Evolutionary conservation across 2,113 vertebrate species (phyloP), one percentile per base, ranked within the genome.

Genomic region (Scytalopus superciliaris): DNA sequence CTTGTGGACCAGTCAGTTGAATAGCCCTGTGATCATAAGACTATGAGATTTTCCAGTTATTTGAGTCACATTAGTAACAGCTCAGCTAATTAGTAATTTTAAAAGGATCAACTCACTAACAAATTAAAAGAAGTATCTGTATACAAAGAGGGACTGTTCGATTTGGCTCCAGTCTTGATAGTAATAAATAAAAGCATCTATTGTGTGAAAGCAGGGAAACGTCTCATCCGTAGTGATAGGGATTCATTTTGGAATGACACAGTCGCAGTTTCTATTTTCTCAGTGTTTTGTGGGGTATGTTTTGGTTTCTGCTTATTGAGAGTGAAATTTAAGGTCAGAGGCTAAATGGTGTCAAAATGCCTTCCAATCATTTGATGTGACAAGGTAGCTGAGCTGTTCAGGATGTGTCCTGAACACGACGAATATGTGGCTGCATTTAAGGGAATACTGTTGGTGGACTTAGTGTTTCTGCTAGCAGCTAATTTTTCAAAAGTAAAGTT

Each of bases 151-250:
- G 60, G 66, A 80, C 90, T 97, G 94, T 96, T 95, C 72, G 0
- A 39, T 92, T 89, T 94, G 90, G 94, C 75, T 95, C 74, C 84
- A 59, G 40, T 85, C 87, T 95, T 94, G 90, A 83, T 52, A 92
- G 77, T 53, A 94, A 91, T 86, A 97, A 96, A 96, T 92, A 97
- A 96, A 96, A 92, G 95, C 91, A 91, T 73, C 88, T 87, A 95
- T 96, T 97, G 95, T 95, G 90, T 78, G 68, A 67, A 93, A 92
- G 93, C 37, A 0, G 89, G 86, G 85, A 94, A 92, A 94, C 31
- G 42, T 91, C 92, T 94, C 95, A 86, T 94, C 87, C 63, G 86
- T 76, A 64, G 90, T 19, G n/a, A 83, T 73, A 70, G 89, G 85
- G 89, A 97, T 95, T 97, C 87, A 33, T 79, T 92, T 93, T 70